Evolutionary conservation across 2,888 invertebrate species (phyloP), one percentile per base, ranked within the genome.

Genomic region (Crepidodera aurea): DNA sequence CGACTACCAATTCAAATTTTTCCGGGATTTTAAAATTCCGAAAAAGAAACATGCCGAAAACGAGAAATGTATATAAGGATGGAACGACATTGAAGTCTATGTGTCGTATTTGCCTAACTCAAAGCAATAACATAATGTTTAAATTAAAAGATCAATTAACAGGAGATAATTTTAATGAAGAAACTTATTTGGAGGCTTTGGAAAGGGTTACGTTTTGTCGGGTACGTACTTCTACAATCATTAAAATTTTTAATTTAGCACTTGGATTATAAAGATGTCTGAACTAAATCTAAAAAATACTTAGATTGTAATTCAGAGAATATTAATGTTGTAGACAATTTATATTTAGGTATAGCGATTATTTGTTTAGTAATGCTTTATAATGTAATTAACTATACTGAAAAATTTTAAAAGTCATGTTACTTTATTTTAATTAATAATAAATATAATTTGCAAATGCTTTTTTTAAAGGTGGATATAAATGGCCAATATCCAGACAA

Each of bases 61-160:
- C 44, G n/a, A 29, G 42, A 44, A 54, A 27, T 29, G 15, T 22
- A 16, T 55, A 60, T 32, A 16, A 40, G 18, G 48, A 50, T 16
- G 54, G 50, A 5, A 51, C 55, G 2, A 63, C 61, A 29, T 54
- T 65, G 7, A 39, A 40, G 15, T 59, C 54, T 48, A 58, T 60
- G 62, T 67, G 67, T 29, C 63, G 65, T 6, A 58, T 67, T 51
- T 67, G 67, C 22, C 48, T 67, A 46, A 67, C 65, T 18, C 61
- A 65, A 32, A 64, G 62, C 22, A 62, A 53, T 15, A 62, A 54
- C 15, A 16, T 55, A 16, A 67, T 67, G 67, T 67, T 44, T 48
- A 60, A 65, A 27, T 59, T 67, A 46, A 29, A 48, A 27, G 58
- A 63, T 7, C 19, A 44, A 7, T 53, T 67, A 29, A 46, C 60